A percentile compares a stretch with the other conserved stretches of the same genome.
Evolutionary conservation across 2,113 vertebrate species (phyloP).

Genomic region (Peromyscus leucopus): DNA sequence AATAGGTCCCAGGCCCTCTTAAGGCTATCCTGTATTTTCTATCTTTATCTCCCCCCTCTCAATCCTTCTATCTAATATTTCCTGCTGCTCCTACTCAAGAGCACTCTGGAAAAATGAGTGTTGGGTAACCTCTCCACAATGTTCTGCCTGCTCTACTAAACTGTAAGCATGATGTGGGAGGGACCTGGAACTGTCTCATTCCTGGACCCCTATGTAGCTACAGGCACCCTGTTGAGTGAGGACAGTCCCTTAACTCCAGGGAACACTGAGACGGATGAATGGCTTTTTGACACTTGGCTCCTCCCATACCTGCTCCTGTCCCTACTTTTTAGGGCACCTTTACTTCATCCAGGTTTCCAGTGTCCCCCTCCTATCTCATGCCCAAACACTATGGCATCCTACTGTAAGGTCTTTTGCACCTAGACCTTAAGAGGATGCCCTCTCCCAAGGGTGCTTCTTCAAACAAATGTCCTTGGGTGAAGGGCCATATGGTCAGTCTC

Average conservation of each 20-base stretch:
- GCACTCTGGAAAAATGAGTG: too few species aligned
- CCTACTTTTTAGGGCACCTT: background rate
- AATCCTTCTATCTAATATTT: too few species aligned
- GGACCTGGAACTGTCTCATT: background rate
- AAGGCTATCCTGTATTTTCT: too few species aligned
- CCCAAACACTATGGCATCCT: background rate
- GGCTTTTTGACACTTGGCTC: background rate
- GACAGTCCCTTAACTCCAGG: background rate
- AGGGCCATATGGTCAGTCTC: background rate
- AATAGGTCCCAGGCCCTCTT: too few species aligned
- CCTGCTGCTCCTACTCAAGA: too few species aligned
- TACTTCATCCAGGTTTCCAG: background rate
- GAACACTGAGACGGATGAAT: background rate
- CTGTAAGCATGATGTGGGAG: background rate
- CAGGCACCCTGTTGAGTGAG: background rate
- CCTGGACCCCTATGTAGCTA: background rate
- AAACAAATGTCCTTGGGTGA: background rate
- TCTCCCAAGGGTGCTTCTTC: background rate
- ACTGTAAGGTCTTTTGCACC: background rate
- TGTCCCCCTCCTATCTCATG: background rate
- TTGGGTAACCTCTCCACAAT: too few species aligned
- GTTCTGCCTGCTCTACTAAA: background rate
- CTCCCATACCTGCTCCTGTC: background rate
- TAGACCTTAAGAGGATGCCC: background rate
- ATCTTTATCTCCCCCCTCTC: too few species aligned